These are phyloP conservation scores for Eristalis tenax DNA, from an alignment of 2,888 invertebrate species.

Conservation along the genomic window DNA sequence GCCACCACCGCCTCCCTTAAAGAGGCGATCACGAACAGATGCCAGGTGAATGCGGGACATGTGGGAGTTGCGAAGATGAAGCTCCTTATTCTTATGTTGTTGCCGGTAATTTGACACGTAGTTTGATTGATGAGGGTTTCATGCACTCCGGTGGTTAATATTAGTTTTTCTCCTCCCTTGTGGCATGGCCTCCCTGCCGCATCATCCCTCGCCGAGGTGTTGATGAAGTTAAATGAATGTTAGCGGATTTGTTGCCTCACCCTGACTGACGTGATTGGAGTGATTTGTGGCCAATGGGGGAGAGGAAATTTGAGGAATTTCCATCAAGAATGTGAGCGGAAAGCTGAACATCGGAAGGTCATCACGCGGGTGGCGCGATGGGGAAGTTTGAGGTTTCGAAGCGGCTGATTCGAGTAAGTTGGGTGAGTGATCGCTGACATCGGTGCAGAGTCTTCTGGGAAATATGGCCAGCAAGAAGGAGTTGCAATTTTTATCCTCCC, in stretches of 20 bases:
- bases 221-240: constrained; percentile 43
- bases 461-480: no score
- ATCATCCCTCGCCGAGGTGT: not conserved
- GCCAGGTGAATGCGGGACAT: not conserved
- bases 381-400: no score
- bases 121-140: constrained; percentile 54
- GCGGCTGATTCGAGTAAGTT: no score
- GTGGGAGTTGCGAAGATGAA: not conserved
- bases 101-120: constrained; percentile 59
- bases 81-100: constrained; percentile 15
- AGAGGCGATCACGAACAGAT: not conserved
- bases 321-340: not conserved
- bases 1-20: not conserved
- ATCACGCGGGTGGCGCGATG: no score
- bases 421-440: no score
- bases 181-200: not conserved
- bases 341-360: no score
- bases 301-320: not conserved
- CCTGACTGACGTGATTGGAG: not conserved
- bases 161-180: constrained; percentile 16
- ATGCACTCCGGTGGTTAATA: constrained; percentile 35
- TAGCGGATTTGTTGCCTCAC: not conserved
- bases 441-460: no score
- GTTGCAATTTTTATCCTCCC: no score
- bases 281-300: not conserved